Base-by-base conservation (phyloP, 2,113 vertebrate species). In the Dendrocopos noguchii region DNA sequence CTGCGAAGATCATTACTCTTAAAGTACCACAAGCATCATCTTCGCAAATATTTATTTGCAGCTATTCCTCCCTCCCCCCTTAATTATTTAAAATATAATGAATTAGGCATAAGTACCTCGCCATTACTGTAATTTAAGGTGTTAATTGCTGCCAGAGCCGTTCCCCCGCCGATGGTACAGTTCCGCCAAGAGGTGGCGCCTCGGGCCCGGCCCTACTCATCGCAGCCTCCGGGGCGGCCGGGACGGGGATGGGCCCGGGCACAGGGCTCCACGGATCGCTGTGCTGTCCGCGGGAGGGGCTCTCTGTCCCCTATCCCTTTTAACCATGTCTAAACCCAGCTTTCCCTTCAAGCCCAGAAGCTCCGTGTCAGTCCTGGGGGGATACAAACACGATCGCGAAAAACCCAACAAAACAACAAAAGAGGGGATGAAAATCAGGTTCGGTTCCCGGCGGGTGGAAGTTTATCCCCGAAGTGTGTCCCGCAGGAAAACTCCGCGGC, bases 141-240 rank as follows among this genome's bases (percentile, higher is more conserved):
- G 82, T n/a, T 95, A 96, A 97, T 96, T 83, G 94, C 93, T 27
- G 34, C 82, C 72, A 72, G 94, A 94, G 95, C 83, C 71, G 91
- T 46, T 83, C 82, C 72, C 82, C 39, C 64, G 88, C 87, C 95
- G 92, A 89, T 96, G 96, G 95, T 33, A 16, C 76, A 90, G 82
- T 96, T 76, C 52, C 33, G 91, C 95, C 97, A 95, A 97, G 96
- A 98, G 98, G 96, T 98, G 98, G 97, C 98, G 97, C 97, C 95
- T 93, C 97, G 97, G 84, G 87, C 94, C 92, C 91, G 82, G 95
- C 94, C 95, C 97, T 98, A 74, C 74, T 22, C 75, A 17, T 22
- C n/a, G 33, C 76, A 33, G 72, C 79, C 28, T 15, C 31, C 74
- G 50, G 31, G 64, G 65, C 29, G 14, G 55, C 65, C 64, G 52